Evolutionary conservation across 1,140 invertebrate species (phyloP), one percentile per base, ranked within the genome.

Genomic region (Lepidostoma basale): DNA sequence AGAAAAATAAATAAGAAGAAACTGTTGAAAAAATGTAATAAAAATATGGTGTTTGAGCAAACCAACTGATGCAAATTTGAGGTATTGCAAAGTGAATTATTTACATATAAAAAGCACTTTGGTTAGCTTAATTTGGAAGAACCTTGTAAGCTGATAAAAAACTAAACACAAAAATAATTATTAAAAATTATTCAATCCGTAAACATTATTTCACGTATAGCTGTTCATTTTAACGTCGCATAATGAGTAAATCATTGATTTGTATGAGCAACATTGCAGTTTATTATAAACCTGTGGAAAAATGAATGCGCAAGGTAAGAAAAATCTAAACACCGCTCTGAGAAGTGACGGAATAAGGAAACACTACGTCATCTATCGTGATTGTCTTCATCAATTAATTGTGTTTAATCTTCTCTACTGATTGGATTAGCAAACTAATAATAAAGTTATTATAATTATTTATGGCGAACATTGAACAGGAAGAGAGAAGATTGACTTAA

Each of bases 281-380:
- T n/a, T n/a, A n/a, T n/a, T n/a, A n/a, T n/a, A n/a, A 16, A 47
- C 28, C 52, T 56, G 52, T 56, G 52, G 36, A 56, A 56, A 56
- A 16, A 56, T 12, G n/a, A 56, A 56, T 36, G 20, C n/a, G 18
- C 18, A 36, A 23, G 20, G 16, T 56, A 30, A 22, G 52, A 10
- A 39, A 33, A 16, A 14, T 52, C 25, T 56, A 56, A 30, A 56
- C 28, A 56, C 30, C 22, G 30, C 52, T 12, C 3, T 22, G 12
- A 39, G 3, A 25, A 12, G 52, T 56, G 52, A 22, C 10, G 52
- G 14, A 18, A 14, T 33, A 39, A 39, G 52, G 30, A 16, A 23
- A 47, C 2, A 39, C 52, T 56, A 56, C 52, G 10, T 33, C n/a
- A 56, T 23, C 52, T 56, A 56, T 12, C 52, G 30, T 36, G 28